Evolutionary conservation across 2,113 vertebrate genomes (phyloP).

Genomic region (Ptychochromis oligacanthus): DNA sequence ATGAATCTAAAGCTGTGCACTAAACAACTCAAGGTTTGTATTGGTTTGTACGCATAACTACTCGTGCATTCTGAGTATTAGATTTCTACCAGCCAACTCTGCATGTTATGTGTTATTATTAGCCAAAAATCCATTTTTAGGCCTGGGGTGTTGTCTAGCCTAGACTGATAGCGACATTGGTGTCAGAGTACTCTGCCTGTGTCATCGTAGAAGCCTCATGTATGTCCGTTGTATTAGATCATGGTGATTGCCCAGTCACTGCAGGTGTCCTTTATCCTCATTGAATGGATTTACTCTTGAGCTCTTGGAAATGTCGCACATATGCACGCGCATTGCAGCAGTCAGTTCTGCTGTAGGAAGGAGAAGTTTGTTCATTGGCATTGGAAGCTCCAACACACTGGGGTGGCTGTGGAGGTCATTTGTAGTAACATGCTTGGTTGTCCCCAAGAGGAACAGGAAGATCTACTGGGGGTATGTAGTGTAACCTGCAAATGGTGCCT

Average conservation of each 20-base stretch:
- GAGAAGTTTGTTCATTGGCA: neutral
- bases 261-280: constrained; percentile 56
- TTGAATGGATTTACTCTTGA: constrained; percentile 72
- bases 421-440: constrained; percentile 6
- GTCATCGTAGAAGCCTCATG: constrained; percentile 40
- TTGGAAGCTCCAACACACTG: constrained; percentile 33
- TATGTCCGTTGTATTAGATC: constrained; percentile 25
- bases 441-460: constrained; percentile 52
- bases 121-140: constrained; percentile 49
- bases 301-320: constrained; percentile 36
- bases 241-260: constrained; percentile 37
- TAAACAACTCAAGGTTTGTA: neutral
- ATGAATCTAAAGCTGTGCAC: neutral
- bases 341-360: neutral
- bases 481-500: neutral
- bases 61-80: constrained; percentile 15
- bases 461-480: constrained; percentile 71
- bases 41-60: neutral
- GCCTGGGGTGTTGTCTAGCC: constrained; percentile 20
- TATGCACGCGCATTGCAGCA: constrained; percentile 5
- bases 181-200: constrained; percentile 10
- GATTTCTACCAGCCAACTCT: constrained; percentile 20
- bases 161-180: neutral
- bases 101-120: constrained; percentile 52
- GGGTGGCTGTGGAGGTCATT: constrained; percentile 57